Percentiles rank a stretch among this genome's conserved stretches.
phyloP scores from a whole-genome alignment of 1,140 invertebrate species.

The Magallana angulata region DNA sequence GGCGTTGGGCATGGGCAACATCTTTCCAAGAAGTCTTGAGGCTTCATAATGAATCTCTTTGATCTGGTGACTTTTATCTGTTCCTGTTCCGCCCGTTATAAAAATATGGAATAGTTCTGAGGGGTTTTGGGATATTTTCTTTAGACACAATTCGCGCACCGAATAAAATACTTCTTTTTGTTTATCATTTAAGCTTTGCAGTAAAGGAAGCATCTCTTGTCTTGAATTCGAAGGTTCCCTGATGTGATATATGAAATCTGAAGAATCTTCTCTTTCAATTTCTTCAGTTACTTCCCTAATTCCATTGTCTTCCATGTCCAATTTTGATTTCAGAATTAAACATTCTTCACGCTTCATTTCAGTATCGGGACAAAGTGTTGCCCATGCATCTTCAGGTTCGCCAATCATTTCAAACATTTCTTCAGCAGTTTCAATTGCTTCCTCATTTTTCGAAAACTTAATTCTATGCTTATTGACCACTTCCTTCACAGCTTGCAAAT shows the following conservation, averaged over 20 bases:
- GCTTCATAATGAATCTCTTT: constrained; percentile 53
- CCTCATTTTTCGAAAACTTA: background rate
- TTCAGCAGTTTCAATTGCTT: background rate
- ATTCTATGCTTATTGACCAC: background rate
- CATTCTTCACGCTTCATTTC: constrained; percentile 4
- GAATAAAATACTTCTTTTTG: constrained; percentile 42
- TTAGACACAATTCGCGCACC: constrained; percentile 51
- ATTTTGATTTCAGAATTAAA: background rate
- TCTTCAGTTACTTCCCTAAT: background rate
- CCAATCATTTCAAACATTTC: constrained; percentile 12
- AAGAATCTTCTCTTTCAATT: background rate
- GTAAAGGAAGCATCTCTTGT: too few relatives aligned
- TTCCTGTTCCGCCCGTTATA: constrained; percentile 55
- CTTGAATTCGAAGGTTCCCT: background rate
- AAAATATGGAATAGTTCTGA: constrained; percentile 48
- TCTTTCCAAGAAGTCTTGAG: too few relatives aligned
- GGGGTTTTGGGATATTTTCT: background rate
- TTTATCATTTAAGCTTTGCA: too few relatives aligned
- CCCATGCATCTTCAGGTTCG: constrained; percentile 41
- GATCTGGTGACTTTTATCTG: constrained; percentile 56
- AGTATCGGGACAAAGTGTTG: constrained; percentile 8
- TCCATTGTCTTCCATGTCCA: background rate
- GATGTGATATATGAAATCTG: background rate
- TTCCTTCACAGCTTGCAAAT: background rate
- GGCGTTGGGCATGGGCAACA: too few relatives aligned